A percentile compares a stretch with the other conserved stretches of the same genome.
Evolutionary conservation across 2,797 vertebrate species (phyloP).

Genomic region (Phoxinus dragarum): DNA sequence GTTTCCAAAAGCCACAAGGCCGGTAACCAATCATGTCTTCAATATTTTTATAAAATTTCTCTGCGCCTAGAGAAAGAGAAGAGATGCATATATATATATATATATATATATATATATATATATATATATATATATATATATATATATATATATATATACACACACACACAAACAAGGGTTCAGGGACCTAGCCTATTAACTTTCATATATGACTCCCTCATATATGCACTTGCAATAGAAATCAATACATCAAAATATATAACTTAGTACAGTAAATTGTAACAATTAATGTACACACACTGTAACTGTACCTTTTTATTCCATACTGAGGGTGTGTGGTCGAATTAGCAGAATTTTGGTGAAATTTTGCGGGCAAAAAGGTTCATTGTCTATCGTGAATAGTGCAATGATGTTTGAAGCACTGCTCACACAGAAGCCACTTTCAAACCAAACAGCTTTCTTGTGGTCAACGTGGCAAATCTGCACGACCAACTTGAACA

Average conservation of each 20-base stretch:
- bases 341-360: not conserved
- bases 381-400: too few species aligned
- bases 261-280: too few species aligned
- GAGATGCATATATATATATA: too few species aligned
- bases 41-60: conserved; percentile 88
- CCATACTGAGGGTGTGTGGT: too few species aligned
- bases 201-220: not conserved
- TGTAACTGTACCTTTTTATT: too few species aligned
- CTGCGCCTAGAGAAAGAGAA: conserved; percentile 78
- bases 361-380: too few species aligned
- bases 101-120: too few species aligned
- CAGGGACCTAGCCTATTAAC: not conserved
- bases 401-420: not conserved
- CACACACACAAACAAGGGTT: not conserved
- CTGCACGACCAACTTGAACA: not conserved
- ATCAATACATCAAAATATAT: not conserved
- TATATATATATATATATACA: too few species aligned
- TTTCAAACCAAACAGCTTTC: not conserved
- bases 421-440: not conserved
- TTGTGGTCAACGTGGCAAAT: not conserved
- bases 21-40: conserved; percentile 94
- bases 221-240: not conserved
- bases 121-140: too few species aligned
- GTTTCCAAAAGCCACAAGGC: conserved; percentile 90
- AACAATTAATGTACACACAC: too few species aligned